A percentile compares a stretch with the other conserved stretches of the same genome.
Evolutionary conservation across 92 coral and sea anemone genomes (phyloP).

Genomic region (Umimayanthus chanpuru): DNA sequence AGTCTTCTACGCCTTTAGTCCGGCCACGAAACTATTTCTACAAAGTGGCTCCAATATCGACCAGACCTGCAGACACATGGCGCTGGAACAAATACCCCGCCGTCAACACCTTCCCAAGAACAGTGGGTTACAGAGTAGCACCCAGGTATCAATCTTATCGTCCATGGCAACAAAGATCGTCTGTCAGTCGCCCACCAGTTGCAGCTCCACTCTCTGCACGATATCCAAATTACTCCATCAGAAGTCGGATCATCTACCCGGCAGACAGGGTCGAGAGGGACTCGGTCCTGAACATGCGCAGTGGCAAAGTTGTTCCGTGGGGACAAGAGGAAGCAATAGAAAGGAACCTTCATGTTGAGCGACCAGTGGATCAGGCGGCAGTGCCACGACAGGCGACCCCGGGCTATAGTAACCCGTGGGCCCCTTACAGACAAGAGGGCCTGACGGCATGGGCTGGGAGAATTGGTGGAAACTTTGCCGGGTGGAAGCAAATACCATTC

Average conservation of each 20-base stretch:
- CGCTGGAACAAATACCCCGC: neutral
- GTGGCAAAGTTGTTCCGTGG: constrained; percentile 11
- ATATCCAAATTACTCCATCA: neutral
- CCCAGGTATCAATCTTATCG: neutral
- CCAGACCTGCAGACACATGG: neutral
- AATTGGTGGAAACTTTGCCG: neutral
- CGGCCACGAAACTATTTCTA: neutral
- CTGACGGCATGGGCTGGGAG: neutral
- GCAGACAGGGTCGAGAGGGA: constrained; percentile 39
- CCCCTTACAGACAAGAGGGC: neutral
- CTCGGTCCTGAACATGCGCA: constrained; percentile 31
- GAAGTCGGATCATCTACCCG: constrained; percentile 6
- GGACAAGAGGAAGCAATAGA: neutral
- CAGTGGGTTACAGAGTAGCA: neutral
- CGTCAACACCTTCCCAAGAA: neutral
- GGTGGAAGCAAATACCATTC: neutral
- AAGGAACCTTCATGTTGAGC: constrained; percentile 9
- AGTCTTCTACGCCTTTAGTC: too few species aligned
- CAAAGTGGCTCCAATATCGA: neutral
- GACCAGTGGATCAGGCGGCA: constrained; percentile 3
- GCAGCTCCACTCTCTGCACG: neutral
- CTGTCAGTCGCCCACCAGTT: neutral
- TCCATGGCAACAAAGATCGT: constrained; percentile 7
- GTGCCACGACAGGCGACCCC: neutral
- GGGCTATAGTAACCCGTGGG: neutral